A percentile compares a stretch with the other conserved stretches of the same genome.
phyloP scores from a whole-genome alignment of 35 echinoderm and acorn worm genomes.

The Ophioderma brevispina region DNA sequence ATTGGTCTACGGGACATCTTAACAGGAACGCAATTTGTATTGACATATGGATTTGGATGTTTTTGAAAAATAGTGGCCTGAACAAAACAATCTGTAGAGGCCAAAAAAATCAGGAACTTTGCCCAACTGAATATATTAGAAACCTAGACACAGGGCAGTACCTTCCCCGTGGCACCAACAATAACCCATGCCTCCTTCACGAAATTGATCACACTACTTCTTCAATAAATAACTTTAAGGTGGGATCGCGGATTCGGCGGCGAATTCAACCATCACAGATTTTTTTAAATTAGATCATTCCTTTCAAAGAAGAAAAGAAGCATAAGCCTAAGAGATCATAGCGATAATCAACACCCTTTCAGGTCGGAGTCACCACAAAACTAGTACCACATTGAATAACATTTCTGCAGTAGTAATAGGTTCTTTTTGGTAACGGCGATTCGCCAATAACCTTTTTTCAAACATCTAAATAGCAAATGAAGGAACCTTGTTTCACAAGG shows the following conservation, averaged over 20 bases:
- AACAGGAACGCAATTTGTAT: background rate
- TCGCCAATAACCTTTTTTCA: too few species aligned
- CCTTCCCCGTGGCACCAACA: background rate
- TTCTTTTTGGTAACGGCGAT: too few species aligned
- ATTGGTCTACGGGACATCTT: constrained; percentile 40
- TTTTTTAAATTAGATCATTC: background rate
- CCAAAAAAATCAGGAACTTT: background rate
- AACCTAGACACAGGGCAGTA: constrained; percentile 24
- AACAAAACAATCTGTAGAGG: background rate
- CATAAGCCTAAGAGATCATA: too few species aligned
- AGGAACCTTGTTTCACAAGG: too few species aligned
- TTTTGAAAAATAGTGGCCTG: background rate
- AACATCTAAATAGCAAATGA: too few species aligned
- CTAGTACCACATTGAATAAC: too few species aligned
- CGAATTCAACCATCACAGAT: background rate
- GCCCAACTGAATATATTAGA: background rate
- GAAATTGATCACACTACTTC: constrained; percentile 21
- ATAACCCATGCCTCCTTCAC: constrained; percentile 32
- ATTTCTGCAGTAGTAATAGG: too few species aligned
- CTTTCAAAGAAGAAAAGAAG: background rate
- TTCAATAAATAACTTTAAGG: constrained; percentile 1
- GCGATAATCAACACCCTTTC: background rate
- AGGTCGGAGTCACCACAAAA: too few species aligned
- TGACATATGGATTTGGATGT: background rate
- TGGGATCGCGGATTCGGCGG: background rate